Evolutionary conservation across 2,113 vertebrate species (phyloP).

Genomic region (Stomatorhinus ivindoensis): DNA sequence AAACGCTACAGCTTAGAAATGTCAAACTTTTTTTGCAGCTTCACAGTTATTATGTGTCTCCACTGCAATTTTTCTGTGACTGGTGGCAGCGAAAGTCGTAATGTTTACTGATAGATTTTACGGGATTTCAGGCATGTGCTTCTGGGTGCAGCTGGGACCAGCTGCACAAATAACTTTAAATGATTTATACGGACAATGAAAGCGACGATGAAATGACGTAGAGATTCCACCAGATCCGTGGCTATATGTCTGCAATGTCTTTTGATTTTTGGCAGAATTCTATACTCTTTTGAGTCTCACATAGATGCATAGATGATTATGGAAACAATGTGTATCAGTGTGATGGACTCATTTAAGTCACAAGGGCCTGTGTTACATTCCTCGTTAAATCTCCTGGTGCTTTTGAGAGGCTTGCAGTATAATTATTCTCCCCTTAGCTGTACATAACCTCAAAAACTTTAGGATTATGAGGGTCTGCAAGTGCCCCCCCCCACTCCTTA

Average conservation of each 20-base stretch:
- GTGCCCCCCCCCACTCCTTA: neutral
- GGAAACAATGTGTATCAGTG: neutral
- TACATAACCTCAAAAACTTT: neutral
- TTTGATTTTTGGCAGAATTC: neutral
- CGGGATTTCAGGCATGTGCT: neutral
- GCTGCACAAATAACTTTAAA: neutral
- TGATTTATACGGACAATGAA: neutral
- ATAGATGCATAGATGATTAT: neutral
- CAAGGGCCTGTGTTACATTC: neutral
- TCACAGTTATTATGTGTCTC: neutral
- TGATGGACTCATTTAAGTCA: neutral
- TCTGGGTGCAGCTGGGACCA: neutral
- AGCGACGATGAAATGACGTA: neutral
- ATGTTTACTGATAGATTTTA: neutral
- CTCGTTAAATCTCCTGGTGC: neutral
- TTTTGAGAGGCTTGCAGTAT: neutral
- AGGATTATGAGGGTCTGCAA: neutral
- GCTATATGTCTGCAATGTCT: neutral
- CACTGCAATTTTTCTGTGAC: neutral
- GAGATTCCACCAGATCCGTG: neutral
- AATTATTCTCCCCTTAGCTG: neutral
- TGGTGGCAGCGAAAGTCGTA: neutral
- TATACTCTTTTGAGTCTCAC: neutral
- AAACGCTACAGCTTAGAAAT: neutral
- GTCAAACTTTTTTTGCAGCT: neutral